Percentiles rank a stretch among this genome's conserved stretches.
Evolutionary conservation across 2,888 invertebrate species (phyloP).

Genomic region (Eupithecia vulgata): DNA sequence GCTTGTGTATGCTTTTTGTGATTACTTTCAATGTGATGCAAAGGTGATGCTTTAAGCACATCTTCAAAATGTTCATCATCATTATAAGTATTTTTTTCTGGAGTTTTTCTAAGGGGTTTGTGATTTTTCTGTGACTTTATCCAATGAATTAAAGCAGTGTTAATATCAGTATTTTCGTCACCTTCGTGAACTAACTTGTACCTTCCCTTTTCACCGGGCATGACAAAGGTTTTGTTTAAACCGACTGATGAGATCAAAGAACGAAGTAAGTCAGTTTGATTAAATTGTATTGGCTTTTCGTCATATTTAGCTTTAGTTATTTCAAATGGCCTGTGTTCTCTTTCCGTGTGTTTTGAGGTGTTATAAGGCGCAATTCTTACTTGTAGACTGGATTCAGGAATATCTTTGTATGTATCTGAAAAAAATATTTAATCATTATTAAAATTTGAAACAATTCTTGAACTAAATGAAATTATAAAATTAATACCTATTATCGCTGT

Average conservation of each 20-base stretch:
- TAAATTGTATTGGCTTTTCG: background rate
- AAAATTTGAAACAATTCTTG: background rate
- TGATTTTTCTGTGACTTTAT: background rate
- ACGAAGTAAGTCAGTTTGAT: background rate
- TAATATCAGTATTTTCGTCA: slow-evolving; percentile 8
- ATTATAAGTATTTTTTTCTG: background rate
- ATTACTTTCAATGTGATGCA: background rate
- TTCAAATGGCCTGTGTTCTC: background rate
- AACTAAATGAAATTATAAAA: background rate
- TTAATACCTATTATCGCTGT: background rate
- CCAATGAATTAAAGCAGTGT: background rate
- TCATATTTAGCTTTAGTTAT: background rate
- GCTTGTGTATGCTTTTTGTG: background rate
- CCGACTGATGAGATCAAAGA: slow-evolving; percentile 12
- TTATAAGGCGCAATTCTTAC: background rate
- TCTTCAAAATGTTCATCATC: background rate
- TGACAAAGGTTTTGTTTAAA: slow-evolving; percentile 26
- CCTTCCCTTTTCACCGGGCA: slow-evolving; percentile 25
- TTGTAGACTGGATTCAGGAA: background rate
- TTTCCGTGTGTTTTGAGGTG: background rate
- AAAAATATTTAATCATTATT: background rate
- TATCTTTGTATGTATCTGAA: background rate
- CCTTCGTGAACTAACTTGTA: slow-evolving; percentile 29
- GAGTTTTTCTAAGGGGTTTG: background rate
- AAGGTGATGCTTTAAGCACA: background rate